A percentile compares a stretch with the other conserved stretches of the same genome.
Conservation (phyloP, 1,140 invertebrate species). For the Platyscapa corneri region DNA sequence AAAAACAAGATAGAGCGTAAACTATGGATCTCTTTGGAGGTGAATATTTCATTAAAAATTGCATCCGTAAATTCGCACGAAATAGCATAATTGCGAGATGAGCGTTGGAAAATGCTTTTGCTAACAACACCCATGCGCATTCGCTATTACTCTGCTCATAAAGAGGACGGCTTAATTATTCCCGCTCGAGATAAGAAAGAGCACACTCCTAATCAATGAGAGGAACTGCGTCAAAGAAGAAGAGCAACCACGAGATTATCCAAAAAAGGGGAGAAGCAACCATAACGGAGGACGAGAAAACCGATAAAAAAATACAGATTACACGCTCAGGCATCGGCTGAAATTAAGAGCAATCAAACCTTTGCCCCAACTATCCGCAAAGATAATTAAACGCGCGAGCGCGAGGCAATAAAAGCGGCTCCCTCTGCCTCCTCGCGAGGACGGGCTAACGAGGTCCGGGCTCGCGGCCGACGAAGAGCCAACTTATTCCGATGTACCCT, state of each 20-base stretch:
- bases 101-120: no score
- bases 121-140: no score
- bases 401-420: constrained; percentile 47
- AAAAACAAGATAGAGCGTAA: no score
- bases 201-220: background rate
- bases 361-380: constrained; percentile 45
- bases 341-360: constrained; percentile 55
- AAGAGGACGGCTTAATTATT: background rate
- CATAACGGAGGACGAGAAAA: background rate
- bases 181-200: background rate
- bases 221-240: background rate
- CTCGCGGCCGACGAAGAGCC: constrained; percentile 36
- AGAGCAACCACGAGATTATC: background rate
- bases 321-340: constrained; percentile 47
- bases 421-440: background rate
- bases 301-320: constrained; percentile 37
- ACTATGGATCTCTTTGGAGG: no score
- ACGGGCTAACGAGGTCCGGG: constrained; percentile 54
- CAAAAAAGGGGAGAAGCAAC: no score
- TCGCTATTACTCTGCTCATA: no score
- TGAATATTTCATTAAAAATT: no score
- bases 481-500: no score
- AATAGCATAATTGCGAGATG: no score
- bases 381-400: constrained; percentile 53
- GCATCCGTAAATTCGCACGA: no score